Conservation (phyloP, 2,888 invertebrate species). For the Nineta flava region DNA sequence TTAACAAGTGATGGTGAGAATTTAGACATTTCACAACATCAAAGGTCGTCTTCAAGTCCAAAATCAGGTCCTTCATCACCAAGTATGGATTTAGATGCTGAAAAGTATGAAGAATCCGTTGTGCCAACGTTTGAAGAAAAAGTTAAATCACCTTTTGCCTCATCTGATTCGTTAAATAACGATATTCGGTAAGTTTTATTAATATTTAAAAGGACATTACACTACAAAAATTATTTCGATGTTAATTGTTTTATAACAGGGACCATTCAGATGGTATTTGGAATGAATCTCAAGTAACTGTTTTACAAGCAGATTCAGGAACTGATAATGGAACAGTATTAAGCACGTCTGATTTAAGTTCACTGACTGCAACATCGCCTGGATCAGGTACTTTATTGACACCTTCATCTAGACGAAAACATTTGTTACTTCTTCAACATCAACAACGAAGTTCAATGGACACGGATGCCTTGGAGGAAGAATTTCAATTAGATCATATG, state of each 20-base stretch:
- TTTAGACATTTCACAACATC: slow-evolving; percentile 8
- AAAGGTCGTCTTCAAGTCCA: slow-evolving; percentile 18
- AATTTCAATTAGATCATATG: slow-evolving; percentile 46
- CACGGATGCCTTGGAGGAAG: slow-evolving; percentile 64
- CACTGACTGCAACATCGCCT: slow-evolving; percentile 34
- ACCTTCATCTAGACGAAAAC: slow-evolving; percentile 64
- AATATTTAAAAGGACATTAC: background rate
- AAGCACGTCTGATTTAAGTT: slow-evolving; percentile 30
- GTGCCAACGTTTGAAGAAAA: slow-evolving; percentile 31
- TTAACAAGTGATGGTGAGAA: slow-evolving; percentile 23
- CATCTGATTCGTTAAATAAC: slow-evolving; percentile 69
- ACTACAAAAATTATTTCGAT: background rate
- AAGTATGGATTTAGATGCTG: slow-evolving; percentile 18
- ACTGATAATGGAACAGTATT: slow-evolving; percentile 46
- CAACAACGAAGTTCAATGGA: slow-evolving; percentile 76
- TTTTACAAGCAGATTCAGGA: slow-evolving; percentile 55
- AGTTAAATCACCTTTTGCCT: slow-evolving; percentile 56
- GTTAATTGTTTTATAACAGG: slow-evolving; percentile 22
- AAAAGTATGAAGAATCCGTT: slow-evolving; percentile 30
- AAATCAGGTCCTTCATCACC: slow-evolving; percentile 54
- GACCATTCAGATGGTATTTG: slow-evolving; percentile 79
- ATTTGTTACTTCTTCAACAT: slow-evolving; percentile 60
- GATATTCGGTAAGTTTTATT: slow-evolving; percentile 34
- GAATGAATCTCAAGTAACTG: slow-evolving; percentile 81
- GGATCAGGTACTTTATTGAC: slow-evolving; percentile 44